Base-by-base conservation (phyloP, 1,140 invertebrate genomes). In the Leptopilina clavipes region DNA sequence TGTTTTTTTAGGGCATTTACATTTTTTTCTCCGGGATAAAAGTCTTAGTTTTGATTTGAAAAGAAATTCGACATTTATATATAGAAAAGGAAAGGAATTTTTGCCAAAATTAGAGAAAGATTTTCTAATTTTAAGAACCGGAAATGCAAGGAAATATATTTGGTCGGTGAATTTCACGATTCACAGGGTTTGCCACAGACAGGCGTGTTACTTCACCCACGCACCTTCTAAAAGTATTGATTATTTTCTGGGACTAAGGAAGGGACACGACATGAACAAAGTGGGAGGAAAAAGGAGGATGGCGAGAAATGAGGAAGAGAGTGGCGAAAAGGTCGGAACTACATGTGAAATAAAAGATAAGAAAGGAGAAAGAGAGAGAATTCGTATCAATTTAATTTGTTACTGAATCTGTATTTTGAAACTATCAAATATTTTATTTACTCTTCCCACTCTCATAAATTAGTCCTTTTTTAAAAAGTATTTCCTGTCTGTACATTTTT, bases 191-290 rank as follows among this genome's bases (percentile, higher is more conserved):
- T 76, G 56, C 43, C 54, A 73, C 65, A 37, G 71, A 52, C 82
- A 79, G 81, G 80, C 80, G 81, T 79, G 71, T 82, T 56, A 77
- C 83, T 84, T 85, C 84, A 79, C 85, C 84, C 84, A 86, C 85
- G 83, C 84, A 89, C 85, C 84, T 85, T 86, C 77, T 77, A 82
- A 82, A 87, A 89, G 88, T 90, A 90, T 90, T 90, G 88, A 89
- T 90, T 87, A 88, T 84, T 87, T 87, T 85, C 83, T 82, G 82
- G 76, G 82, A 73, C 80, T 81, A 77, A 81, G 81, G 81, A 81
- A 82, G 84, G 81, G 81, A 84, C 25, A 31, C 75, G 74, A 70
- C 72, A 71, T 77, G 59, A 81, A 76, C 75, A 8, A 40, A 80
- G 76, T 79, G 74, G 73, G 81, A 78, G 79, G 73, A 74, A 74